A percentile compares a stretch with the other conserved stretches of the same genome.
phyloP scores from a whole-genome alignment of 2,797 vertebrate species.

The Salmo trutta region DNA sequence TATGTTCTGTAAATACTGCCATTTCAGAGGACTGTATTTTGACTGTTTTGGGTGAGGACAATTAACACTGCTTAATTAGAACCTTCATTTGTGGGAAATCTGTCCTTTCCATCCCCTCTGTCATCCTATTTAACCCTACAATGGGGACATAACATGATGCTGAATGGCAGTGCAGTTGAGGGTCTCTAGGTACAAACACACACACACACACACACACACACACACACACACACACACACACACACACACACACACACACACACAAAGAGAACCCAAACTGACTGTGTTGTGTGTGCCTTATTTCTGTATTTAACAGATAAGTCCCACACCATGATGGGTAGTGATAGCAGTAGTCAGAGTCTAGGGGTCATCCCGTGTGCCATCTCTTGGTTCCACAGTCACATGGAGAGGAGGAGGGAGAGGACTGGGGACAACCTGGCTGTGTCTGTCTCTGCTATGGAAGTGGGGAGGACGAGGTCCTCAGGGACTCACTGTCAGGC shows the following conservation, averaged over 20 bases:
- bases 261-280: neutral
- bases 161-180: too few relatives aligned
- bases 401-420: slow-evolving; percentile 88
- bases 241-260: too few relatives aligned
- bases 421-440: slow-evolving; percentile 87
- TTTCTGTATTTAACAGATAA: slow-evolving; percentile 78
- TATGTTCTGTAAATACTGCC: neutral
- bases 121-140: neutral
- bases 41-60: neutral
- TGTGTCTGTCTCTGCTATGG: slow-evolving; percentile 93
- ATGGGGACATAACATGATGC: neutral
- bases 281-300: neutral
- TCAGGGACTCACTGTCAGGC: slow-evolving; percentile 88
- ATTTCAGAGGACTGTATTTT: neutral
- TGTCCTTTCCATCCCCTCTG: neutral
- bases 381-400: slow-evolving; percentile 96
- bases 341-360: slow-evolving; percentile 86
- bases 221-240: too few relatives aligned
- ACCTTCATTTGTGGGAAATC: neutral
- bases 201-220: too few relatives aligned
- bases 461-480: slow-evolving; percentile 91
- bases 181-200: neutral
- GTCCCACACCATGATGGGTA: slow-evolving; percentile 96
- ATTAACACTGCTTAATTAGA: neutral
- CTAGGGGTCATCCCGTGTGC: slow-evolving; percentile 94